Base-by-base conservation (phyloP, 2,888 invertebrate genomes). In the Napeogenes sylphis region DNA sequence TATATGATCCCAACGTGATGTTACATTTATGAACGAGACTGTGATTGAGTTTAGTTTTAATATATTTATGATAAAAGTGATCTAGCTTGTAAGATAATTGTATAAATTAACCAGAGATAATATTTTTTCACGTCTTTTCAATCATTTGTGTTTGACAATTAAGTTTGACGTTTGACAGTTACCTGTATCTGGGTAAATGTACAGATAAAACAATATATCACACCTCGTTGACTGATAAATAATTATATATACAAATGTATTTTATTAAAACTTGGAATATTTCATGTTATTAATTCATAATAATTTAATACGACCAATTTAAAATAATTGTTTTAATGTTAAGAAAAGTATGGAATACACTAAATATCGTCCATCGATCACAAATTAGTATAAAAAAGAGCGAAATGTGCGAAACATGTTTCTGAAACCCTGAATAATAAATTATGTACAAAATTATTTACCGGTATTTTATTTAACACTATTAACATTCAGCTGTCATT, bases 11-110 rank as follows among this genome's bases (percentile, higher is more conserved):
- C 77, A 76, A 74, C 78, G 78, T 80, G 82, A 78, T 78, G 70
- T 70, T 73, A 77, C 79, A 80, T 79, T 76, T 76, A 82, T 82
- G 75, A 80, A 82, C 75, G 83, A 88, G 85, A 89, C 88, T 89
- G 88, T 89, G 87, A 87, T 81, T 82, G 81, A 82, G 73, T 76
- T 85, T 75, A 68, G 45, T 61, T 58, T 59, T 14, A 64, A 67
- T 61, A 53, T 68, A 66, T 68, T 61, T 62, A 63, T 68, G 65
- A 68, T 42, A 62, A 70, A 71, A 68, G 71, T 72, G 69, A 73
- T 72, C 62, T 73, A 72, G 71, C 57, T 45, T 69, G 10, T 72
- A 73, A 69, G 67, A 53, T 58, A 64, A 55, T 61, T 51, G 30
- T 42, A 57, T 61, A 62, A 63, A 55, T 30, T 53, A 54, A 58